Evolutionary conservation across 2,797 vertebrate species (phyloP).

Genomic region (Alfaro cultratus): DNA sequence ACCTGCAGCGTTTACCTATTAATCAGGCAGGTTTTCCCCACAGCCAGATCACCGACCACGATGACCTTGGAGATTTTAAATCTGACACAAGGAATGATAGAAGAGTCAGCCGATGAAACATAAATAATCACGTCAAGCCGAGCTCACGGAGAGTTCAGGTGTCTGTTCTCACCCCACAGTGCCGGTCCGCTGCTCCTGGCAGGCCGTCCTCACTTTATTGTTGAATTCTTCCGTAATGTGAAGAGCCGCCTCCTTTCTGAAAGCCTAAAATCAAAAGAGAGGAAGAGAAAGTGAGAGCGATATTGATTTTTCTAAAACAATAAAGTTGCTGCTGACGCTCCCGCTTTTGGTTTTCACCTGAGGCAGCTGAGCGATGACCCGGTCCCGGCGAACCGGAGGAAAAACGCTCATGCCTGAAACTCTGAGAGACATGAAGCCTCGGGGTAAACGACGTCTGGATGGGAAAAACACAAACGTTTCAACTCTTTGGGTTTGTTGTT

Average conservation of each 20-base stretch:
- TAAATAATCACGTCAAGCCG: neutral
- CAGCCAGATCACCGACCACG: constrained; percentile 94
- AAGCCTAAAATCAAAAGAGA: constrained; percentile 76
- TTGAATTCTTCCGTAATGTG: constrained; percentile 85
- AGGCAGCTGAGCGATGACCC: constrained; percentile 89
- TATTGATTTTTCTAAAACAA: neutral
- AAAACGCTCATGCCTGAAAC: constrained; percentile 87
- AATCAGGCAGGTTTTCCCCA: constrained; percentile 97
- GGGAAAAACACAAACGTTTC: neutral
- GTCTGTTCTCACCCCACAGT: constrained; percentile 88
- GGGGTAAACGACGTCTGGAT: neutral
- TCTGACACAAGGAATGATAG: constrained; percentile 72
- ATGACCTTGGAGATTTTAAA: constrained; percentile 98
- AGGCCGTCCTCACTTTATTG: constrained; percentile 86
- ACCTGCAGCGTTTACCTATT: constrained; percentile 84
- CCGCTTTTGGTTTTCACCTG: constrained; percentile 52
- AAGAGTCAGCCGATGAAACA: constrained; percentile 1
- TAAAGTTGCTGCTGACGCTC: rapidly evolving
- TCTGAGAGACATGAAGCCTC: constrained; percentile 65
- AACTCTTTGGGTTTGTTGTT: neutral
- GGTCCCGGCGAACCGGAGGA: constrained; percentile 91
- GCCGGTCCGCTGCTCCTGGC: constrained; percentile 91
- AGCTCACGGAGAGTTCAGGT: neutral
- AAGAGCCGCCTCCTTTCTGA: constrained; percentile 87
- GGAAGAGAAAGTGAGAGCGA: neutral